Conservation (phyloP, 2,797 vertebrate species). For the Buceros bicornis region DNA sequence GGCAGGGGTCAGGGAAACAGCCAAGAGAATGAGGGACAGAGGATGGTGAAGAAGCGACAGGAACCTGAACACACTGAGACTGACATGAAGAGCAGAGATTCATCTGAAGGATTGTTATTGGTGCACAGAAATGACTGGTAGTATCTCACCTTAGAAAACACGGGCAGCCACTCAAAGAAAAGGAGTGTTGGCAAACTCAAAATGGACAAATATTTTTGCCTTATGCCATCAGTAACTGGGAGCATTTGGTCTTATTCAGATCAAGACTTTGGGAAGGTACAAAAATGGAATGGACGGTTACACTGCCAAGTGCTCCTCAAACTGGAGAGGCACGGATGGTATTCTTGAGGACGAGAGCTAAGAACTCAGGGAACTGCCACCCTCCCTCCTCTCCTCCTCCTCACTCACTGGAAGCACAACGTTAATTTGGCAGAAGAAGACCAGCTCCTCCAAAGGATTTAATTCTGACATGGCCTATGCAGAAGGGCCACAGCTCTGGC, state of each 20-base stretch:
- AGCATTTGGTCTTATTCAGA: background rate
- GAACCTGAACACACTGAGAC: background rate
- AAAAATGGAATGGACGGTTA: background rate
- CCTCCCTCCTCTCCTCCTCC: background rate
- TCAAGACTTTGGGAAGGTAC: background rate
- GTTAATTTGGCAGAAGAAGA: background rate
- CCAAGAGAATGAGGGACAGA: background rate
- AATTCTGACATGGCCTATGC: background rate
- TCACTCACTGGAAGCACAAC: background rate
- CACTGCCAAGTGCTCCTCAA: background rate
- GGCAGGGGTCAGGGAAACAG: background rate
- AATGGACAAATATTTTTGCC: background rate
- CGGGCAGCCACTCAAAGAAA: background rate
- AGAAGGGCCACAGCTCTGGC: background rate
- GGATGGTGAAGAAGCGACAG: background rate
- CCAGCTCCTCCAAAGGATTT: background rate
- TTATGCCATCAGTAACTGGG: background rate
- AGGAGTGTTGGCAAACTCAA: background rate
- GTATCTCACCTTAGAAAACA: background rate
- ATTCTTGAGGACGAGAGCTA: background rate
- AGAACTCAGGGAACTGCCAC: background rate
- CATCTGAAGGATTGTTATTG: rapidly evolving
- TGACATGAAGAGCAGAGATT: background rate
- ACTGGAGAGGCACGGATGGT: background rate
- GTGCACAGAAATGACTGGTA: background rate